A percentile compares a stretch with the other conserved stretches of the same genome.
These are phyloP conservation scores for Phytoseiulus persimilis DNA, from an alignment of 2,888 invertebrate genomes.

Conservation along the genomic window DNA sequence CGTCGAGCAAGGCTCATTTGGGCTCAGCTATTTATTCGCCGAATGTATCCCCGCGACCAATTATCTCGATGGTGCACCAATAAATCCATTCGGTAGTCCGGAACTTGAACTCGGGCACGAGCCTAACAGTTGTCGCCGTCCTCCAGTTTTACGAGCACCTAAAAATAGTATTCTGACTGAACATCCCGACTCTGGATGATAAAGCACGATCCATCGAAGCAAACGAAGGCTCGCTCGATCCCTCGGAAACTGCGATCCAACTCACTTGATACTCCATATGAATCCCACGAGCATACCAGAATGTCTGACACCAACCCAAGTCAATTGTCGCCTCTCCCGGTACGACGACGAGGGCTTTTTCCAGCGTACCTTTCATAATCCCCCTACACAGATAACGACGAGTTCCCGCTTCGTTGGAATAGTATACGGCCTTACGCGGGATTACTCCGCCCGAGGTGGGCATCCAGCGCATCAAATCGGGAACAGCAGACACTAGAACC, in stretches of 20 bases:
- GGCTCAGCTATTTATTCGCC: too few relatives aligned
- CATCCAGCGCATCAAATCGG: constrained; percentile 6
- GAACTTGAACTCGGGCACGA: neutral
- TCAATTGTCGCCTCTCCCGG: neutral
- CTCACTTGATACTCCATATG: constrained; percentile 15
- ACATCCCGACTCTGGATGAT: too few relatives aligned
- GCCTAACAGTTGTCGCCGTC: neutral
- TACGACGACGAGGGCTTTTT: neutral
- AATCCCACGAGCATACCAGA: neutral
- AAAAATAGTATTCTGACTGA: neutral
- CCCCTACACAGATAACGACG: neutral
- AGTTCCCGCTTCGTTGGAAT: neutral
- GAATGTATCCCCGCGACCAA: too few relatives aligned
- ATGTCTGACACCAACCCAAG: constrained; percentile 10
- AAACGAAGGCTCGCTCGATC: too few relatives aligned
- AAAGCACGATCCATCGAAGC: too few relatives aligned
- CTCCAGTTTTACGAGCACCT: neutral
- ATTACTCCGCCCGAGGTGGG: constrained; percentile 7
- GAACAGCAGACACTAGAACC: neutral
- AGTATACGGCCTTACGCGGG: neutral
- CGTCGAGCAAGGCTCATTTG: too few relatives aligned
- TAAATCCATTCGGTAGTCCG: too few relatives aligned
- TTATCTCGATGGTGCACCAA: too few relatives aligned
- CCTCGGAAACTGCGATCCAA: neutral
- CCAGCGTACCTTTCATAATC: neutral